Conservation (phyloP, 2,113 vertebrate genomes). For the Dipodomys stephensi region DNA sequence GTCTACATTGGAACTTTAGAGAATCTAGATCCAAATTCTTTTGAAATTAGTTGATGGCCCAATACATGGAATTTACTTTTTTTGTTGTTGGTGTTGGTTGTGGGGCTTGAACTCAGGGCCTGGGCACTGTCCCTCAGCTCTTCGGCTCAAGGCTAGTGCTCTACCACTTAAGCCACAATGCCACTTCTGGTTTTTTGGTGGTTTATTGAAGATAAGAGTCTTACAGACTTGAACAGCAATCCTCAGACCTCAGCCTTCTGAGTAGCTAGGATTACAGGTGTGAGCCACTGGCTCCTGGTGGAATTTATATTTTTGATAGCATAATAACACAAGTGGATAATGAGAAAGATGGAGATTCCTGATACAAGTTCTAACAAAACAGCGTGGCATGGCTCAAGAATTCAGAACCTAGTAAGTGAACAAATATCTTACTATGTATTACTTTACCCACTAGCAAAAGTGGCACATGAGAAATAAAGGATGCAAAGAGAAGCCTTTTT, state of each 20-base stretch:
- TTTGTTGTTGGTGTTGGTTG: background rate
- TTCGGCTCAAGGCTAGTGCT: too few relatives aligned
- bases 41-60: conserved; percentile 45
- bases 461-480: background rate
- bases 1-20: background rate
- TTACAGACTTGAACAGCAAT: too few relatives aligned
- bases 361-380: background rate
- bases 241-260: too few relatives aligned
- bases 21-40: conserved; percentile 50
- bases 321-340: conserved; percentile 50
- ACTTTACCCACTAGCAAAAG: background rate
- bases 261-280: too few relatives aligned
- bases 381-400: background rate
- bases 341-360: conserved; percentile 11
- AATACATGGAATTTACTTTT: conserved; percentile 45
- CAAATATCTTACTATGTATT: background rate
- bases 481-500: too few relatives aligned
- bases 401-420: background rate
- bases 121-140: too few relatives aligned
- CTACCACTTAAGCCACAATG: too few relatives aligned
- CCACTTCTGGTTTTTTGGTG: too few relatives aligned
- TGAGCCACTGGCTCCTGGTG: too few relatives aligned
- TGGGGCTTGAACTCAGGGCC: too few relatives aligned
- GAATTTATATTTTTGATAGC: background rate
- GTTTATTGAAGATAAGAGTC: too few relatives aligned